Conservation (phyloP, 2,797 vertebrate species). For the Ciconia nigra region DNA sequence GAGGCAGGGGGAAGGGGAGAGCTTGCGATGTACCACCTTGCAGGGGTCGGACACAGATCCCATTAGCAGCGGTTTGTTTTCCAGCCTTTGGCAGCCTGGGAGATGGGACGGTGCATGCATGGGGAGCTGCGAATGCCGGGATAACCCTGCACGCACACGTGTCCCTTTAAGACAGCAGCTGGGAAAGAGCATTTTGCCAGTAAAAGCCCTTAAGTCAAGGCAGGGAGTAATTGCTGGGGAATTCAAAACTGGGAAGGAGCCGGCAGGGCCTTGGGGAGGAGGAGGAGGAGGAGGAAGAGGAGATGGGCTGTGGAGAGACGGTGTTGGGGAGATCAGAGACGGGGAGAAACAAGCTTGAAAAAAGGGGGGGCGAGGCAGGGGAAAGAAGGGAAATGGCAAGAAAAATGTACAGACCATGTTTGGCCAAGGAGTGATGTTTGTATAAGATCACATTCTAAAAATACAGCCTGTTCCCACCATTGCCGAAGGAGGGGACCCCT, state of each 20-base stretch:
- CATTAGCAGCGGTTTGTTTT: not conserved
- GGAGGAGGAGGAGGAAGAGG: not conserved
- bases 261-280: not conserved
- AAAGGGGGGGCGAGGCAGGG: not conserved
- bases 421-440: constrained; percentile 54
- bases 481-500: not conserved
- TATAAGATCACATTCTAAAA: constrained; percentile 60
- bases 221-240: constrained; percentile 45
- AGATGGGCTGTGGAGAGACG: not conserved
- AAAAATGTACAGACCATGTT: constrained; percentile 50
- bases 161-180: constrained; percentile 11
- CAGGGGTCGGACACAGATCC: not conserved
- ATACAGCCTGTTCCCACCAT: constrained; percentile 48
- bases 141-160: not conserved
- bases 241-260: constrained; percentile 7
- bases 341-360: not conserved
- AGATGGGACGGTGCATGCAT: rapidly evolving
- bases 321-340: not conserved
- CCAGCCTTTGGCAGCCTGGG: not conserved
- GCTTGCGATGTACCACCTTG: rapidly evolving
- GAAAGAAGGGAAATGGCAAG: not conserved
- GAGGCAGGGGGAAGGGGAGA: not conserved
- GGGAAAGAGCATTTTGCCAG: not conserved
- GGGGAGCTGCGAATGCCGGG: not conserved
- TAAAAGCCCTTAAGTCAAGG: not conserved